Percentiles rank a stretch among this genome's conserved stretches.
Evolutionary conservation across 2,113 vertebrate species (phyloP).

Genomic region (Agapornis roseicollis): DNA sequence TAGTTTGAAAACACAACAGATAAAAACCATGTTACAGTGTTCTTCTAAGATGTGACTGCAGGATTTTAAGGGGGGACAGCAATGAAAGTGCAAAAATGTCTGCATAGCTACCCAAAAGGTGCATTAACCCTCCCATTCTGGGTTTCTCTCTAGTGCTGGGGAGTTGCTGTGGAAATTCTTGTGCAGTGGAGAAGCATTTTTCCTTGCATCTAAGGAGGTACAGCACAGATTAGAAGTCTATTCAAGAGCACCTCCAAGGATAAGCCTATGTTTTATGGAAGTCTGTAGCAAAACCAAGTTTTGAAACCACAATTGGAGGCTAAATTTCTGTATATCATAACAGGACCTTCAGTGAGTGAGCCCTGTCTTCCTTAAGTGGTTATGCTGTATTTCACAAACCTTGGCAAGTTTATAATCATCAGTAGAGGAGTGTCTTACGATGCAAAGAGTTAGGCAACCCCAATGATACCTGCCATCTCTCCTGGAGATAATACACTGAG

Average conservation of each 20-base stretch:
- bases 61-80: not conserved
- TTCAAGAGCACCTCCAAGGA: not conserved
- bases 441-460: not conserved
- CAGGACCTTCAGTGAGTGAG: not conserved
- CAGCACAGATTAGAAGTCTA: not conserved
- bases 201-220: not conserved
- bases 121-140: not conserved
- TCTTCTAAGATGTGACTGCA: not conserved
- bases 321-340: not conserved
- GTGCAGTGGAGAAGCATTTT: not conserved
- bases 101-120: not conserved
- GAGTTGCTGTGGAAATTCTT: not conserved
- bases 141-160: not conserved
- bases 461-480: not conserved
- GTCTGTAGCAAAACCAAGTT: not conserved
- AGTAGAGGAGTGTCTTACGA: not conserved
- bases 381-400: not conserved
- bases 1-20: not conserved
- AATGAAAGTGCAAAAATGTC: not conserved
- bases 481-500: not conserved
- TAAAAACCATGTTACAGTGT: not conserved
- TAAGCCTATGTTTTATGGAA: not conserved
- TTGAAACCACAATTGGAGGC: not conserved
- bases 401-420: too few relatives aligned
- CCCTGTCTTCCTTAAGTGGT: not conserved